These are phyloP conservation scores for Drosophila pegasa DNA, from an alignment of 2,888 invertebrate species.

Conservation along the genomic window DNA sequence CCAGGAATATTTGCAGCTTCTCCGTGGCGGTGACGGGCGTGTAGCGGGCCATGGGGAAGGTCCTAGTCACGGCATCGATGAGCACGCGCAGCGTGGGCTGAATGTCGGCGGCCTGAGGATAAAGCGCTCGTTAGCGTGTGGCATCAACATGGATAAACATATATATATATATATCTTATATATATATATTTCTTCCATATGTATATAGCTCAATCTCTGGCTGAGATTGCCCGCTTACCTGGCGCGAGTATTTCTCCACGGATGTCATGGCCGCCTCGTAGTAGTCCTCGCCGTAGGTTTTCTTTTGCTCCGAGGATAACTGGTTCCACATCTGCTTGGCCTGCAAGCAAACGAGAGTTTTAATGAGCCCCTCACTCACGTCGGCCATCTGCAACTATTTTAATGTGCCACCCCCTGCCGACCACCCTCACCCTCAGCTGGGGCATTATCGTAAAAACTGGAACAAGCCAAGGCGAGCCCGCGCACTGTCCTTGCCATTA, in stretches of 20 bases:
- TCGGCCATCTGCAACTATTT: slow-evolving; percentile 47
- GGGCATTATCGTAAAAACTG: slow-evolving; percentile 64
- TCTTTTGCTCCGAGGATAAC: slow-evolving; percentile 90
- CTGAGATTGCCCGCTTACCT: slow-evolving; percentile 74
- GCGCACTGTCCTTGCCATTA: slow-evolving; percentile 42
- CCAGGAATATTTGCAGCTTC: slow-evolving; percentile 91
- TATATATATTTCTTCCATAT: not conserved
- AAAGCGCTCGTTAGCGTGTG: slow-evolving; percentile 34
- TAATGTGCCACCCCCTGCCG: slow-evolving; percentile 18
- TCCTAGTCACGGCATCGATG: slow-evolving; percentile 91
- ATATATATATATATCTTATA: not conserved
- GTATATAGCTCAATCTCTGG: slow-evolving; percentile 1
- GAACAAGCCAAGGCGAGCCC: slow-evolving; percentile 30
- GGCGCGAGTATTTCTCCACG: slow-evolving; percentile 91
- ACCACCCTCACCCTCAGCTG: slow-evolving; percentile 2
- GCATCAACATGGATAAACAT: not conserved
- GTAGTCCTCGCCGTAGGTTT: slow-evolving; percentile 92
- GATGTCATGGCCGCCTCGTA: slow-evolving; percentile 92
- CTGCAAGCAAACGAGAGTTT: slow-evolving; percentile 82
- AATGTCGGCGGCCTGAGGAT: slow-evolving; percentile 89
- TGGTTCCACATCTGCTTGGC: slow-evolving; percentile 94
- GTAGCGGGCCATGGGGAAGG: slow-evolving; percentile 93
- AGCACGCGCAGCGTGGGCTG: slow-evolving; percentile 91
- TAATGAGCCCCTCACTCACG: slow-evolving; percentile 52
- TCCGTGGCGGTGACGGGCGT: slow-evolving; percentile 92